Base-by-base conservation (phyloP, 30 jellyfish, hydroid and myxozoan species). In the Mastigias papua region DNA sequence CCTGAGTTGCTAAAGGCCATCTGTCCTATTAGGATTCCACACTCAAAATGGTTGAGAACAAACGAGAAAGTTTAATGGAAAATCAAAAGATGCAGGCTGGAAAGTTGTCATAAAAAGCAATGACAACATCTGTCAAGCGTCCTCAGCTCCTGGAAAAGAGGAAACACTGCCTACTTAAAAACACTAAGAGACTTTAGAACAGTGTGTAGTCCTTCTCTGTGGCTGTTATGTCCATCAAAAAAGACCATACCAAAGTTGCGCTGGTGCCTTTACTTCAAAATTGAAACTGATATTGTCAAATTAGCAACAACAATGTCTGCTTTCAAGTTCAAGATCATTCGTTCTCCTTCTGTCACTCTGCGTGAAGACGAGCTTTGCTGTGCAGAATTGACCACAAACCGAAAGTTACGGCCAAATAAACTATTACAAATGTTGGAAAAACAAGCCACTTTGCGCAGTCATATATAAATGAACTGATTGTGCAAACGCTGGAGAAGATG, bases 51-150 rank as follows among this genome's bases (percentile, higher is more conserved):
- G 80, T 21, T 68, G 80, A 9, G 80, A 68, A 49, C 49, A 68
- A 30, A 68, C 80, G 21, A 50, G 80, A 25, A 68, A 68, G 80
- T 68, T 68, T 68, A 22, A 68, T 50, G 80, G 80, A 11, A 68
- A 68, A 30, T 22, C 80, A 68, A 68, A 68, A 68, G 21, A 27
- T 6, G 48, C 50, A 22, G 23, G 80, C 29, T 68, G 80, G 80
- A 68, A 68, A 68, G 50, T 30, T 22, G 23, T 68, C 19, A 25
- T 68, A 50, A 30, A n/a, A 30, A 22, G 50, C 50, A 68, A 35
- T 20, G 80, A 27, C 50, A 50, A 68, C 26, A 30, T 22, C 7
- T 68, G 11, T 22, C 50, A 21, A 15, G 80, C 80, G 10, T 30
- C 29, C 10, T 30, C 48, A 23, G 48, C 48, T 25, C 80, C 29